Base-by-base conservation (phyloP, 35 echinoderm and acorn worm species). In the Apostichopus californicus region DNA sequence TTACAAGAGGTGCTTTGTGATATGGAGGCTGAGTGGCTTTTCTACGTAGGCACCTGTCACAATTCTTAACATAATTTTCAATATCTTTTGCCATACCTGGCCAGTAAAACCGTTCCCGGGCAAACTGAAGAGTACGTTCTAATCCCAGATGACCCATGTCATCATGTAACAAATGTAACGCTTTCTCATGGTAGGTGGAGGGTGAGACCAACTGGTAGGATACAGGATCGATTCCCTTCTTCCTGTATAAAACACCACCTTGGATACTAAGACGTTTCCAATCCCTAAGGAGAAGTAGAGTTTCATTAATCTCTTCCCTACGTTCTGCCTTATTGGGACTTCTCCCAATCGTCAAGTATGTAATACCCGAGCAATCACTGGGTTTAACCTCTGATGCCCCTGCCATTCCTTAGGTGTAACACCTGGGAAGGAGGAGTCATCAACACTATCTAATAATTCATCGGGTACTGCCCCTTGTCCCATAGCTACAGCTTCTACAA, bases 111-210 rank as follows among this genome's bases (percentile, higher is more conserved):
- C n/a, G n/a, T n/a, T n/a, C 58, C 59, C 92, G 18, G 1, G 81
- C 81, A 10, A 93, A 55, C 10, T 87, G 20, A 56, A 93, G n/a
- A 0, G 72, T 68, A 17, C 92, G 73, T 55, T 96, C 92, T 24
- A 80, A 56, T 56, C 92, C 95, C n/a, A 96, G 28, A 53, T 96
- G 95, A 4, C 92, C 92, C 92, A 93, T 96, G 5, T 96, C 92
- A 14, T 78, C 88, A 25, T 25, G 90, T 13, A 92, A 54, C 9
- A 59, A 21, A 54, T 81, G 13, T n/a, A 82, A 12, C 10, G 17
- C 56, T 9, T 55, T 34, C 18, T 59, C 17, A 17, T 34, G 56
- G 56, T 61, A 23, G 4, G 77, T 26, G 9, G n/a, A 23, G 10
- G 90, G 90, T 8, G 83, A 14, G 21, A 82, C 54, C 6, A 92